A percentile compares a stretch with the other conserved stretches of the same genome.
Evolutionary conservation across 1,140 invertebrate genomes (phyloP).

Genomic region (Phymastichus coffea): DNA sequence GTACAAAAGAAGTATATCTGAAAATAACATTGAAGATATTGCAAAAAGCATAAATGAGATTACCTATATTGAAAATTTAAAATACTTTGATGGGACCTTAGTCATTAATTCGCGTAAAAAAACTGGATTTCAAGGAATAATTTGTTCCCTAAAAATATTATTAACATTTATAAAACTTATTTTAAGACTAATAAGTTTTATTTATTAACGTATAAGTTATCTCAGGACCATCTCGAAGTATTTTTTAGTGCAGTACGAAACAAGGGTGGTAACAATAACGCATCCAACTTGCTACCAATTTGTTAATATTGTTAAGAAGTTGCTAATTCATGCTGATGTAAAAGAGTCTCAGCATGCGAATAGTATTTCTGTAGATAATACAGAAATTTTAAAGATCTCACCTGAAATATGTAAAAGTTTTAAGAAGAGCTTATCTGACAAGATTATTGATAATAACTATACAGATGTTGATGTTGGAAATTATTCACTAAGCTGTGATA

Average conservation of each 20-base stretch:
- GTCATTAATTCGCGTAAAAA: not conserved
- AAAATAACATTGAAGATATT: not conserved
- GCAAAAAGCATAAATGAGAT: not conserved
- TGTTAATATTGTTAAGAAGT: not conserved
- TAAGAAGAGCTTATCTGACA: too few relatives aligned
- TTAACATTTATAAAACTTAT: conserved; percentile 5
- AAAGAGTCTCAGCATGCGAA: not conserved
- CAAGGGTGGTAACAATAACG: not conserved
- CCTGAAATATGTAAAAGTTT: too few relatives aligned
- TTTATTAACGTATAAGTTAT: not conserved
- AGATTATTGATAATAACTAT: too few relatives aligned
- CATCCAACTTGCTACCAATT: conserved; percentile 17
- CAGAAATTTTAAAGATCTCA: not conserved
- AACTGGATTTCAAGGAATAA: not conserved
- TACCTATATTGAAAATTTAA: not conserved
- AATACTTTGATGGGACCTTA: not conserved
- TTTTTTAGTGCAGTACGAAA: conserved; percentile 1
- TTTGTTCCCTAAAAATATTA: not conserved
- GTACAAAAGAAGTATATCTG: not conserved
- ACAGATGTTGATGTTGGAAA: too few relatives aligned
- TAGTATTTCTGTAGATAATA: conserved; percentile 9
- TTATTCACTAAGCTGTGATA: too few relatives aligned
- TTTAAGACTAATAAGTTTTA: not conserved
- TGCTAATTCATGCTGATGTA: not conserved
- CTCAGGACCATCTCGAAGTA: not conserved